phyloP scores from a whole-genome alignment of 2,797 vertebrate species.

The Poecilia wingei region DNA sequence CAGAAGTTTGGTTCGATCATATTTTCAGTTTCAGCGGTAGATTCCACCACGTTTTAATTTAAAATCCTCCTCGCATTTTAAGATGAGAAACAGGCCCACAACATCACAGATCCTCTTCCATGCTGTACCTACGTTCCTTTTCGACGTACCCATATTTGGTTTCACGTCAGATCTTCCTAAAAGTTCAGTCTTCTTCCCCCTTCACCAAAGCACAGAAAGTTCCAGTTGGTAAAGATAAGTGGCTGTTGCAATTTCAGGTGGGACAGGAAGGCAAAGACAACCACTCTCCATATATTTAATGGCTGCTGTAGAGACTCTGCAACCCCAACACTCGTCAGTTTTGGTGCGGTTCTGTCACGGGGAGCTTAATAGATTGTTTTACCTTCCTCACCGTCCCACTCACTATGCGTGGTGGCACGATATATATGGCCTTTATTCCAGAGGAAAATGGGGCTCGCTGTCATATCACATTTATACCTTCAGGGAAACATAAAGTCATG shows the following conservation, averaged over 20 bases:
- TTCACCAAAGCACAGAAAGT: neutral
- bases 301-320: neutral
- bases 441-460: neutral
- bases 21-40: neutral
- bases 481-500: neutral
- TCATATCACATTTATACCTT: neutral
- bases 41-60: neutral
- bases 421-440: neutral
- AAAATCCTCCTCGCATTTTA: neutral
- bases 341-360: neutral
- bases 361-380: neutral
- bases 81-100: neutral
- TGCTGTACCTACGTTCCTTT: neutral
- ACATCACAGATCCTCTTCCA: neutral
- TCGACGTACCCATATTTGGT: neutral
- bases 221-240: neutral
- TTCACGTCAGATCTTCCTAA: neutral
- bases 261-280: neutral
- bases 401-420: neutral
- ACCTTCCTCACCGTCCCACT: neutral
- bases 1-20: neutral
- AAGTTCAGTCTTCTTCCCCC: neutral
- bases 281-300: neutral
- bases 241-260: neutral
- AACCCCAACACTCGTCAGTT: neutral